Conservation (phyloP, 2,797 vertebrate genomes). For the Sylvia borin region DNA sequence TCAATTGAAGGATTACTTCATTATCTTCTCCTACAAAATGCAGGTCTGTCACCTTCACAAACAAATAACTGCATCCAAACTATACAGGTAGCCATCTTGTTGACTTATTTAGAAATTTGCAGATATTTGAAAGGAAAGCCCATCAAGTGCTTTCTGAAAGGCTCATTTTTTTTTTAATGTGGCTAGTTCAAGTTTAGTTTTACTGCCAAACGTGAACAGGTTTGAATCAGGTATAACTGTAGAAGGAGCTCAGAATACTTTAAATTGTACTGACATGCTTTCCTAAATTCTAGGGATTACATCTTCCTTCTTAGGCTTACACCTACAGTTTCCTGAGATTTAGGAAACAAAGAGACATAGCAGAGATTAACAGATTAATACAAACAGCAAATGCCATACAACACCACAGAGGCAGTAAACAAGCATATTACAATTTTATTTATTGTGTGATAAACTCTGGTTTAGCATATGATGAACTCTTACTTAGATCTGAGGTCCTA, state of each 20-base stretch:
- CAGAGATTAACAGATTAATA: background rate
- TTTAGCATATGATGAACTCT: background rate
- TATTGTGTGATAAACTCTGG: background rate
- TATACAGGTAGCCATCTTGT: accelerated
- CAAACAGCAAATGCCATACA: background rate
- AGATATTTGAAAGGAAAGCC: background rate
- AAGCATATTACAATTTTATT: background rate
- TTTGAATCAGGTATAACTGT: background rate
- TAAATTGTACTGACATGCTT: background rate
- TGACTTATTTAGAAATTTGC: background rate
- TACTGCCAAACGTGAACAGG: background rate
- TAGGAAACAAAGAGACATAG: background rate
- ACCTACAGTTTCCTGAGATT: background rate
- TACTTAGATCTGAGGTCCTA: background rate
- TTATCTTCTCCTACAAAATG: background rate
- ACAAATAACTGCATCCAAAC: background rate
- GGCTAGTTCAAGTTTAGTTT: background rate
- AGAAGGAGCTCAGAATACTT: background rate
- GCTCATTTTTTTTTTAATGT: background rate
- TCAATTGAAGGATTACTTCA: background rate
- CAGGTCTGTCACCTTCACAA: background rate
- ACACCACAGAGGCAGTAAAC: background rate
- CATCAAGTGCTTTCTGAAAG: background rate
- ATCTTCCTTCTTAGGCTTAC: background rate
- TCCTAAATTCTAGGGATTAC: background rate